Conservation (phyloP, 2,888 invertebrate species). For the Machimus rusticus region DNA sequence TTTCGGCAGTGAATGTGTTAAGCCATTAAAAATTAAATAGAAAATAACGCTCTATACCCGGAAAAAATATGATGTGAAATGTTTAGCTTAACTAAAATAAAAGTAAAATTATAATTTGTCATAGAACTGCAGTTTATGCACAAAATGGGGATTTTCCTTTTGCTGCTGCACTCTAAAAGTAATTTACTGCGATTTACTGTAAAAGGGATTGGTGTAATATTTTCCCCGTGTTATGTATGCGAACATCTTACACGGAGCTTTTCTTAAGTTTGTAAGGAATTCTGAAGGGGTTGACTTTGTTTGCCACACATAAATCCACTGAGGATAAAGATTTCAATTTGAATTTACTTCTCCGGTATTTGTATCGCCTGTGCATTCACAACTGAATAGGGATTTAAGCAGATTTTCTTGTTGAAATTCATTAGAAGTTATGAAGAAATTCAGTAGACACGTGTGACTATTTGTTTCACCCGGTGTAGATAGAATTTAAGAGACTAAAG, state of each 20-base stretch:
- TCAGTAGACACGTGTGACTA: not conserved
- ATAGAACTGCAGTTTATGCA: not conserved
- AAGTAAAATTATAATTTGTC: not conserved
- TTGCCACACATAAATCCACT: not conserved
- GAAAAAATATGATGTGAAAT: not conserved
- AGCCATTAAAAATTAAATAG: not conserved
- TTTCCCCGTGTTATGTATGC: not conserved
- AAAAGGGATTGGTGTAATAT: not conserved
- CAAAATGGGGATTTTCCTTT: not conserved
- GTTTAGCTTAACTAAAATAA: not conserved
- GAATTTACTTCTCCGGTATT: not conserved
- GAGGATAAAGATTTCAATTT: not conserved
- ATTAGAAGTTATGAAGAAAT: not conserved
- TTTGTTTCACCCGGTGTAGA: not conserved
- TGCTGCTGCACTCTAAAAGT: not conserved
- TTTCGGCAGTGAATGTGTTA: not conserved
- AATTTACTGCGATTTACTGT: not conserved
- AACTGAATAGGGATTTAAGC: not conserved
- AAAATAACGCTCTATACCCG: not conserved
- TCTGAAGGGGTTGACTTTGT: not conserved
- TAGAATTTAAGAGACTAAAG: not conserved
- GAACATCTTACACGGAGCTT: not conserved
- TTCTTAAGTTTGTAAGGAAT: not conserved
- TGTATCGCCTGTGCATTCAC: not conserved
- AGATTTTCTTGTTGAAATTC: not conserved